Conservation (phyloP, 2,797 vertebrate genomes). For the Sylvilagus floridanus region DNA sequence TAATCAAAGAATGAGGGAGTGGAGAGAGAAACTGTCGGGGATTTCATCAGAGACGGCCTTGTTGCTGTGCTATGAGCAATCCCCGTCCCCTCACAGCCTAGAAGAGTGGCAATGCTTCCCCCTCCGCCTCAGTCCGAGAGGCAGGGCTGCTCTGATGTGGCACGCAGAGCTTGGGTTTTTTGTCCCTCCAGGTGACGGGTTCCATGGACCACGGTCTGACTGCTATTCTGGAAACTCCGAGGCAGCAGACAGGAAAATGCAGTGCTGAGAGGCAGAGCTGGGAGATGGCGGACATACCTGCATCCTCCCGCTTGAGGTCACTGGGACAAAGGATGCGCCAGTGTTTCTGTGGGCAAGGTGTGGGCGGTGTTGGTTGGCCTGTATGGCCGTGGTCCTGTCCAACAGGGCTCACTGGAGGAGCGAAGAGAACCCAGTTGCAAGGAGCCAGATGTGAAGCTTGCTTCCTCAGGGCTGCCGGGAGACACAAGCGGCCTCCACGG, state of each 20-base stretch:
- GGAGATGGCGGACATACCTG: neutral
- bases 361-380: neutral
- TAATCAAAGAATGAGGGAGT: neutral
- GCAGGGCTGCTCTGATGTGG: neutral
- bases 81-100: neutral
- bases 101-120: neutral
- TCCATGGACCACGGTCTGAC: neutral
- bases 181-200: neutral
- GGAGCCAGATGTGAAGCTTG: neutral
- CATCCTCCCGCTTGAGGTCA: neutral
- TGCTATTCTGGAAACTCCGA: neutral
- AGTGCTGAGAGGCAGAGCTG: neutral
- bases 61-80: neutral
- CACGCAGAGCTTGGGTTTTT: neutral
- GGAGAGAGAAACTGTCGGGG: neutral
- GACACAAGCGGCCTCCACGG: too few species aligned
- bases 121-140: neutral
- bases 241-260: neutral
- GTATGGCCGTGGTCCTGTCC: neutral
- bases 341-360: neutral
- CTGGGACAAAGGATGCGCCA: neutral
- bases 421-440: neutral
- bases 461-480: neutral
- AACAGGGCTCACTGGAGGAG: neutral
- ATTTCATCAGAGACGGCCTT: neutral